Base-by-base conservation (phyloP, 2,797 vertebrate species). In the Heliangelus exortis region DNA sequence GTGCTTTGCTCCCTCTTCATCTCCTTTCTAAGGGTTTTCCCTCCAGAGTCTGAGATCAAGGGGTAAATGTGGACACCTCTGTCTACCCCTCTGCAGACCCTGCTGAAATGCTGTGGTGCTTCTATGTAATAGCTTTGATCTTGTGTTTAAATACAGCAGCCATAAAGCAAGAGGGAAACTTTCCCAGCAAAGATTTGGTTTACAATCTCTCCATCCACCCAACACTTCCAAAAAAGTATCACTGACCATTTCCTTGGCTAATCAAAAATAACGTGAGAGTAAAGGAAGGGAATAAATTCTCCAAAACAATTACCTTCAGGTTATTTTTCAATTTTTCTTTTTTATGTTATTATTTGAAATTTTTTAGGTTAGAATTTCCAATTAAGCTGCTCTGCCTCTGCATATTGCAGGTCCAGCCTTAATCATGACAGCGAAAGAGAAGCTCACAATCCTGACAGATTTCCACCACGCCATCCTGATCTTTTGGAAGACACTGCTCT, bases 1-100 rank as follows among this genome's bases (percentile, higher is more conserved):
- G 17, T 22, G 89, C 41, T 91, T 94, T 91, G 36, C 54, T 92
- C 47, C 66, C 43, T 76, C 73, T 51, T 87, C 91, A 94, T 92
- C 73, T 79, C 62, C n/a, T 87, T 94, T 75, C 69, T 75, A 47
- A 86, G 83, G 67, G 73, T 63, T 91, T 95, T 48, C 69, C 47
- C 41, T 92, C 21, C 51, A 39, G 34, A 15, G 54, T 5, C 71
- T 62, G 63, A 95, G 90, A 95, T 92, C 77, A 93, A 96, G 71
- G 55, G 43, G 66, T 65, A 66, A 0, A 22, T 5, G 7, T 47
- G 58, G 33, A 72, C 67, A 66, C 75, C 13, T 89, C 75, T 87
- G 75, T 94, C 89, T 41, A 93, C 4, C 10, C 71, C 43, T 91
- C 45, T 2, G 75, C 68, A 93, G 65, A 68, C 68, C 57, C 89